phyloP scores from a whole-genome alignment of 1,140 invertebrate genomes.

The Eulimnadia texana region DNA sequence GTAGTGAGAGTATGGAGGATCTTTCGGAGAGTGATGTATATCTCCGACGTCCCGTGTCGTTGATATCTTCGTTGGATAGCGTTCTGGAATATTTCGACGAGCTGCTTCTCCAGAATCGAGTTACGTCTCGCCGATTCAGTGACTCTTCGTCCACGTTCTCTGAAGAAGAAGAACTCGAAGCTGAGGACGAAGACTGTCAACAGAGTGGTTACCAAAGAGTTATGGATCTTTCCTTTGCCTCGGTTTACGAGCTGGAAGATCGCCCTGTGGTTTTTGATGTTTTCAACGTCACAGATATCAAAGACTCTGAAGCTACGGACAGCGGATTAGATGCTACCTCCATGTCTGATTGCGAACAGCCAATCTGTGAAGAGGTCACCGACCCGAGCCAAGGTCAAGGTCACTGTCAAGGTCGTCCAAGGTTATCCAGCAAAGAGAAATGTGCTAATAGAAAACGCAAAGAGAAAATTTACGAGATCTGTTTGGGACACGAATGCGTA shows the following conservation, averaged over 20 bases:
- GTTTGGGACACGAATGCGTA: conserved; percentile 22
- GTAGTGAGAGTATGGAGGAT: neutral
- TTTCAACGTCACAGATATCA: neutral
- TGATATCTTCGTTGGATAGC: neutral
- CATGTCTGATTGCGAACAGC: neutral
- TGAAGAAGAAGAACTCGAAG: neutral
- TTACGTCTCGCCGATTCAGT: neutral
- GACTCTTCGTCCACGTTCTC: neutral
- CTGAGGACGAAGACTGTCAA: neutral
- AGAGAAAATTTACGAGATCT: conserved; percentile 22
- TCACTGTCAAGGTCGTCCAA: neutral
- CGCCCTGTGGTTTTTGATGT: neutral
- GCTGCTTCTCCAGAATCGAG: neutral
- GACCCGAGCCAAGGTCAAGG: neutral
- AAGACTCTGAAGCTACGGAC: neutral
- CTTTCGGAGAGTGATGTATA: neutral
- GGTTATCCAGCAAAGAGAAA: neutral
- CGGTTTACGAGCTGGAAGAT: conserved; percentile 3
- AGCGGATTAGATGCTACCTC: neutral
- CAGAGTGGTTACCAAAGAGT: neutral
- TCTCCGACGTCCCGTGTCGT: neutral
- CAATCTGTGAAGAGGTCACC: neutral
- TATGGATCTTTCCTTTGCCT: conserved; percentile 7
- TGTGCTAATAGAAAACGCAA: neutral
- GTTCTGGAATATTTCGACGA: conserved; percentile 3